Conservation (phyloP, 2,797 vertebrate species). For the Furcifer pardalis region DNA sequence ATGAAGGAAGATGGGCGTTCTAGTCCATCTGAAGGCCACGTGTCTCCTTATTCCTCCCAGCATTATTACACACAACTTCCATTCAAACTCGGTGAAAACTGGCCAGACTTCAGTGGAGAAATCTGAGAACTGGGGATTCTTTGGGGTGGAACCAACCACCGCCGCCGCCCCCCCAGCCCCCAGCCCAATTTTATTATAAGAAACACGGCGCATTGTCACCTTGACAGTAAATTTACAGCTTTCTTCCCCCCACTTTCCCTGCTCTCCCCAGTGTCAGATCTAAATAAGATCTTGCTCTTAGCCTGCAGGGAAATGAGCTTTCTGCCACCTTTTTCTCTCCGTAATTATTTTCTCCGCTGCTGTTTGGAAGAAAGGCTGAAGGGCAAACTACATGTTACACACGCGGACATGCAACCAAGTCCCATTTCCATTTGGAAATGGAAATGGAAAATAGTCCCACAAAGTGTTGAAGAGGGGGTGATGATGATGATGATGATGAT, state of each 20-base stretch:
- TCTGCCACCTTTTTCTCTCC: neutral
- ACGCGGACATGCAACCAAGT: neutral
- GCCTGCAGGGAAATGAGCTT: neutral
- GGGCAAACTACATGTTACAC: neutral
- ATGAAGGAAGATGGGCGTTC: neutral
- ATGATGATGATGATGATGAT: too few species aligned
- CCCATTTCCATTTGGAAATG: neutral
- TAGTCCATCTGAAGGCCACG: neutral
- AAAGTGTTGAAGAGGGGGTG: too few species aligned
- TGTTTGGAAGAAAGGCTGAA: neutral
- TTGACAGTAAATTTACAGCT: neutral
- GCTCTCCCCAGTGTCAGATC: neutral
- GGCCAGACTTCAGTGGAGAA: neutral
- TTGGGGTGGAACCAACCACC: neutral
- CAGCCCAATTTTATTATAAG: neutral
- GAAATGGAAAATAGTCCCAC: neutral
- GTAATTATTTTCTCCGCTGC: neutral
- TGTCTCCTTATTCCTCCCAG: too few species aligned
- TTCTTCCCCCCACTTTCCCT: neutral
- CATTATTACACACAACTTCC: neutral
- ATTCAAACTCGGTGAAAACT: neutral
- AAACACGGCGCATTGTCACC: neutral
- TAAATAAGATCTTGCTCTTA: neutral
- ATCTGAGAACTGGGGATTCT: neutral
- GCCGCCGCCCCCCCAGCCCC: too few species aligned